Percentiles rank a stretch among this genome's conserved stretches.
Evolutionary conservation across 2,888 invertebrate species (phyloP).

Genomic region (Listrodromus nycthemerus): DNA sequence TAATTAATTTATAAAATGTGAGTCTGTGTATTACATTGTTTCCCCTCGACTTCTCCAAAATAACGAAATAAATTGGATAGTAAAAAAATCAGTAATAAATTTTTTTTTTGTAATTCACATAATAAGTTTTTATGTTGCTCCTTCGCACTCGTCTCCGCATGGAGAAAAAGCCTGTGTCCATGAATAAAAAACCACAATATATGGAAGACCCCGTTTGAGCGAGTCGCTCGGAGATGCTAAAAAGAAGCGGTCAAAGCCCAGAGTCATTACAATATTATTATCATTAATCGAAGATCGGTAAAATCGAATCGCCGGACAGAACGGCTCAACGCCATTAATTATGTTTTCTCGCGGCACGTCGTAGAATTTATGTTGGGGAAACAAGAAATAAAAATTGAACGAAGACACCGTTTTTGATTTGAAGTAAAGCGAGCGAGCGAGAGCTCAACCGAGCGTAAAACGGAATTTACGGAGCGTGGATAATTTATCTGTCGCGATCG

Average conservation of each 20-base stretch:
- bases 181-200: neutral
- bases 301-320: neutral
- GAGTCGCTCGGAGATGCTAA: neutral
- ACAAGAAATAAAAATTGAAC: neutral
- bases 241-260: neutral
- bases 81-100: too few relatives aligned
- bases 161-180: neutral
- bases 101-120: too few relatives aligned
- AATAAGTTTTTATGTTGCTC: neutral
- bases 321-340: conserved; percentile 36
- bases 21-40: too few relatives aligned
- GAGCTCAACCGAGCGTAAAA: conserved; percentile 41
- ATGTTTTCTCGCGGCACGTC: neutral
- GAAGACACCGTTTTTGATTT: conserved; percentile 26
- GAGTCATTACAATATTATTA: neutral
- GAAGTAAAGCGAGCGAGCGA: conserved; percentile 51
- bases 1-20: neutral
- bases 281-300: neutral
- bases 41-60: too few relatives aligned
- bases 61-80: too few relatives aligned
- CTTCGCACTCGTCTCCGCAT: neutral
- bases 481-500: conserved; percentile 58
- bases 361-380: conserved; percentile 35
- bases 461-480: conserved; percentile 61
- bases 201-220: neutral